Evolutionary conservation across 2,797 vertebrate genomes (phyloP), one percentile per base, ranked within the genome.

Genomic region (Malurus leucopterus): DNA sequence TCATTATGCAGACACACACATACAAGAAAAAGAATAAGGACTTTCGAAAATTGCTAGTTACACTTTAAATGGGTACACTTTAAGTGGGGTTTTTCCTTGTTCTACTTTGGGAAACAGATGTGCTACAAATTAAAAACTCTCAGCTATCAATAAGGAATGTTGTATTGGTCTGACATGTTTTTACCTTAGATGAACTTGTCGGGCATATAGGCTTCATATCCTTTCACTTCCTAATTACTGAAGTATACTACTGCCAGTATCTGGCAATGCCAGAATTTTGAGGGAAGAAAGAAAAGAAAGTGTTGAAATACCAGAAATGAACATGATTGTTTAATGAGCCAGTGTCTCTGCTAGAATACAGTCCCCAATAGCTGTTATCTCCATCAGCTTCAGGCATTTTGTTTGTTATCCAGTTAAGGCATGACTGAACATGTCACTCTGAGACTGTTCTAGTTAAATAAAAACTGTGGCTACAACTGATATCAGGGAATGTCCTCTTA

Each of bases 361-460:
- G 82, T 62, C 68, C 74, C 81, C 89, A 55, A 63, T 69, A 68
- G 80, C 77, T 88, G 76, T 86, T 87, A 90, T 71, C 89, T 83
- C 86, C 78, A 36, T 46, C 7, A 0, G 74, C 90, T 83, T 62
- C 88, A 84, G 85, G 89, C 91, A 85, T 94, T 95, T 87, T 85
- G 75, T 87, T 86, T 92, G 83, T 86, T 80, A 73, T 59, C 64
- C 54, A 93, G 86, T 76, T 80, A 84, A 78, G 46, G 67, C 85
- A 94, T 86, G 93, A 93, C 72, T 88, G 88, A 91, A 88, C 91
- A 89, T 17, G 78, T 46, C 58, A 59, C 41, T 88, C 32, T 73
- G 74, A 76, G 49, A 82, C 65, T 32, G 20, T 22, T 54, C 72
- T 43, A 59, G 57, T 89, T 84, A 84, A 91, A 79, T 59, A 79